phyloP scores from a whole-genome alignment of 1,140 invertebrate genomes.

The Fopius arisanus region DNA sequence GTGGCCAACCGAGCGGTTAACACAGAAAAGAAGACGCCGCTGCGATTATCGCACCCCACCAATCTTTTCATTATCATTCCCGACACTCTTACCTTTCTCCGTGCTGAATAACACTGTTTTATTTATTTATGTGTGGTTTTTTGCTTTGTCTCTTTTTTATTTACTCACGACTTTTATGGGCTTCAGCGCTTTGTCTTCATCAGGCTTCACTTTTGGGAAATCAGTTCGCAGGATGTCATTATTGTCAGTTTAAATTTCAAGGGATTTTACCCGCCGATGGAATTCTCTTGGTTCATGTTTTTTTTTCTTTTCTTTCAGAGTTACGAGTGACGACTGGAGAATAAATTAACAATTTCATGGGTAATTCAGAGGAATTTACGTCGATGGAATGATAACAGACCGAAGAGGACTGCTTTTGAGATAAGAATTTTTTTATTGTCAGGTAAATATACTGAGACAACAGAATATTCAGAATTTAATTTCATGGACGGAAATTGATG shows the following conservation, averaged over 20 bases:
- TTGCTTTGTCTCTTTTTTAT: background rate
- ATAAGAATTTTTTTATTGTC: too few relatives aligned
- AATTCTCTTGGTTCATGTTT: too few relatives aligned
- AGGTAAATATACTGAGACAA: too few relatives aligned
- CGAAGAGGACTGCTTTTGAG: too few relatives aligned
- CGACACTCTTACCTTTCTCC: conserved; percentile 32
- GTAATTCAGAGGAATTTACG: too few relatives aligned
- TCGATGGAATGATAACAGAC: too few relatives aligned
- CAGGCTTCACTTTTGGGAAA: background rate
- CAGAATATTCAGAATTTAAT: too few relatives aligned
- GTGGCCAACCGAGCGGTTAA: conserved; percentile 23
- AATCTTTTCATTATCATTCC: conserved; percentile 42
- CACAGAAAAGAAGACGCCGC: conserved; percentile 27
- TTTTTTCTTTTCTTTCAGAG: too few relatives aligned
- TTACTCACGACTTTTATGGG: background rate
- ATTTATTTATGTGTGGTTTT: background rate
- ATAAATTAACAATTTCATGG: too few relatives aligned
- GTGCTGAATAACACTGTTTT: conserved; percentile 9
- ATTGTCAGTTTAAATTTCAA: background rate
- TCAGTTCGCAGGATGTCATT: background rate
- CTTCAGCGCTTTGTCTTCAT: background rate
- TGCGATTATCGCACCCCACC: conserved; percentile 33
- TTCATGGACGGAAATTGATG: too few relatives aligned
- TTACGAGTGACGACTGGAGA: too few relatives aligned
- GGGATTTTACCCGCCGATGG: too few relatives aligned